These are phyloP conservation scores for Beris chalybata DNA, from an alignment of 2,888 invertebrate species.

Conservation along the genomic window DNA sequence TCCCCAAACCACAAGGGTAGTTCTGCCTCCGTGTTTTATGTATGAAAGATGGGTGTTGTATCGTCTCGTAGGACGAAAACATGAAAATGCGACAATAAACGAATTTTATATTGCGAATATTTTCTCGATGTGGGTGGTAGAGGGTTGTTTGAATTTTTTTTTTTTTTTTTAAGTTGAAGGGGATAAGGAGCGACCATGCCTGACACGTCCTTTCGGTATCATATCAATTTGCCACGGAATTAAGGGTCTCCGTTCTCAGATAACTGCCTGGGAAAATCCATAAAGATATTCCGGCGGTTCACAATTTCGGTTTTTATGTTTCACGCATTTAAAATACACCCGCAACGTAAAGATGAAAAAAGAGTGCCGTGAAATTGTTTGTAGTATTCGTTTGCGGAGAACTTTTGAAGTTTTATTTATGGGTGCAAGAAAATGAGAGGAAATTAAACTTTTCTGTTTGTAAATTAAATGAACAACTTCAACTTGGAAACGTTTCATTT, in stretches of 20 bases:
- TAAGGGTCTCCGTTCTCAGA: slow-evolving; percentile 7
- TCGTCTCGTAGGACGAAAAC: slow-evolving; percentile 22
- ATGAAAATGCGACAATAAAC: slow-evolving; percentile 37
- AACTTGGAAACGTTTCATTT: slow-evolving; percentile 16
- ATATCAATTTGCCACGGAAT: slow-evolving; percentile 37
- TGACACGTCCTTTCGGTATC: slow-evolving; percentile 36
- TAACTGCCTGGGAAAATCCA: slow-evolving; percentile 35
- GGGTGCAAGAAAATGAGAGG: slow-evolving; percentile 18
- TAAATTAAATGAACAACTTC: slow-evolving; percentile 26
- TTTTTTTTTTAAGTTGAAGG: neutral
- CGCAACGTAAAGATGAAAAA: neutral
- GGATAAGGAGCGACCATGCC: slow-evolving; percentile 26
- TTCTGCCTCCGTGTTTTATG: slow-evolving; percentile 28
- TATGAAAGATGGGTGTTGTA: slow-evolving; percentile 26
- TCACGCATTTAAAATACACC: slow-evolving; percentile 27
- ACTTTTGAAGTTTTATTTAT: slow-evolving; percentile 22
- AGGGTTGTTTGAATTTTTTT: slow-evolving; percentile 5
- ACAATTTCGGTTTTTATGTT: slow-evolving; percentile 28
- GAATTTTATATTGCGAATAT: slow-evolving; percentile 32
- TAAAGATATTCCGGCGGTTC: slow-evolving; percentile 36
- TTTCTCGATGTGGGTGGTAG: slow-evolving; percentile 5
- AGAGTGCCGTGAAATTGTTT: too few relatives aligned
- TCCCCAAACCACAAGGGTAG: neutral
- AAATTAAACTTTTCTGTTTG: slow-evolving; percentile 14
- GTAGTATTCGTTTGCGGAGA: neutral